phyloP scores from a whole-genome alignment of 2,113 vertebrate genomes.

The Triplophysa dalaica region DNA sequence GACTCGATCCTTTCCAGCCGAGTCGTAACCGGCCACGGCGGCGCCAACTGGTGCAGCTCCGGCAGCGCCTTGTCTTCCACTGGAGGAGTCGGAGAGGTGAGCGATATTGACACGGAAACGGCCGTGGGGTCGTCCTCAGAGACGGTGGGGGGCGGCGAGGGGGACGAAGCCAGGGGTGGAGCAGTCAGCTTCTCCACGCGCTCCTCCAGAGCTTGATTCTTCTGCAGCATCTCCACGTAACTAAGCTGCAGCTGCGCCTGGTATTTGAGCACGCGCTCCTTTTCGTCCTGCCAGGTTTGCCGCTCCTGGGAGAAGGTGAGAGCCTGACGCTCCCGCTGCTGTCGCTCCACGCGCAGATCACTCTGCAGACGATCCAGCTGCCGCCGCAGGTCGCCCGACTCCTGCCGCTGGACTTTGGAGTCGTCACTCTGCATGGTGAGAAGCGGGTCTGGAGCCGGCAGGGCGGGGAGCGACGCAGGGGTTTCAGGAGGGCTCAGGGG shows the following conservation, averaged over 20 bases:
- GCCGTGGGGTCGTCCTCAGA: conserved; percentile 56
- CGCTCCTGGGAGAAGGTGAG: conserved; percentile 83
- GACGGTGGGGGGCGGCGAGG: conserved; percentile 49
- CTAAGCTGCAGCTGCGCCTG: conserved; percentile 89
- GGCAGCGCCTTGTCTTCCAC: conserved; percentile 78
- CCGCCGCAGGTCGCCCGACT: conserved; percentile 72
- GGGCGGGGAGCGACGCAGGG: conserved; percentile 20
- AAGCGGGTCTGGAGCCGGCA: conserved; percentile 45
- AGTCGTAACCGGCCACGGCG: conserved; percentile 67
- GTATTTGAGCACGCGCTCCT: conserved; percentile 87
- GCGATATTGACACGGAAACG: conserved; percentile 33
- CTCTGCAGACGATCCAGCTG: conserved; percentile 82
- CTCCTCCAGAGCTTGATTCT: conserved; percentile 87
- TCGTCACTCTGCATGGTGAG: conserved; percentile 74
- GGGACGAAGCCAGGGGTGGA: conserved; percentile 40
- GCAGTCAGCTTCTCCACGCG: conserved; percentile 73
- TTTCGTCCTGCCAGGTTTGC: conserved; percentile 86
- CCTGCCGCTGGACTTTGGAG: conserved; percentile 83
- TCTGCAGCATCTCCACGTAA: conserved; percentile 91
- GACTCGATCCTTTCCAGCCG: conserved; percentile 85
- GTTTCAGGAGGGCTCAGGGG: conserved; percentile 52
- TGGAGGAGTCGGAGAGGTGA: conserved; percentile 44
- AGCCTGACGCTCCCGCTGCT: conserved; percentile 82
- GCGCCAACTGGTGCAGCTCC: conserved; percentile 73
- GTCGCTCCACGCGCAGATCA: conserved; percentile 79